A percentile compares a stretch with the other conserved stretches of the same genome.
Evolutionary conservation across 2,797 vertebrate species (phyloP).

Genomic region (Poecile montanus): DNA sequence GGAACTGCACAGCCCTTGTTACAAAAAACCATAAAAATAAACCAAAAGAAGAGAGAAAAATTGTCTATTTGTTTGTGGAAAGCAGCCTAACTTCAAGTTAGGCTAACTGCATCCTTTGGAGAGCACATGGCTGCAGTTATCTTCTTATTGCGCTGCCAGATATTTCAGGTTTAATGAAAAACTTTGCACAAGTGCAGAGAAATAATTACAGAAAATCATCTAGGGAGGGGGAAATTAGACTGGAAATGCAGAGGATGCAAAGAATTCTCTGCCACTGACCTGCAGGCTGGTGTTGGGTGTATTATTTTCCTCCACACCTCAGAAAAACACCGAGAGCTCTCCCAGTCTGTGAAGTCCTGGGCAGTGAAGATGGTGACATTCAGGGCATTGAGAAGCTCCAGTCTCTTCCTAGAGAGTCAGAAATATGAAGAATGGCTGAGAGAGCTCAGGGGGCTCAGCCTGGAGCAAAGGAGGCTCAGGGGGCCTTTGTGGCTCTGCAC

Average conservation of each 20-base stretch:
- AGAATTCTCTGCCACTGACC: background rate
- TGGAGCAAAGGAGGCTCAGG: background rate
- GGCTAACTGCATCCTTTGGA: background rate
- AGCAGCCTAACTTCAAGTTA: background rate
- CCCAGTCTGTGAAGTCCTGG: background rate
- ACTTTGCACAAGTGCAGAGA: background rate
- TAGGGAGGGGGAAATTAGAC: background rate
- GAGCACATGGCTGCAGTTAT: background rate
- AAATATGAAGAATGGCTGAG: background rate
- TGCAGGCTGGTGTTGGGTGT: accelerated
- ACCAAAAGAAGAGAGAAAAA: background rate
- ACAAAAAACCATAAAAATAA: background rate
- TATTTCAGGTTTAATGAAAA: background rate
- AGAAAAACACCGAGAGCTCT: background rate
- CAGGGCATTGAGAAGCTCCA: background rate
- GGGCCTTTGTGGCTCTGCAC: background rate
- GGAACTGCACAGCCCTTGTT: background rate
- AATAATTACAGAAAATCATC: background rate
- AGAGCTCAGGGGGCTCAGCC: background rate
- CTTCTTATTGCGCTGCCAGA: background rate
- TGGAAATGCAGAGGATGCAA: background rate
- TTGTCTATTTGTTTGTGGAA: background rate
- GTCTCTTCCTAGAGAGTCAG: background rate
- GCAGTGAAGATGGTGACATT: background rate
- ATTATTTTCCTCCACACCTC: background rate